Evolutionary conservation across 2,888 invertebrate genomes (phyloP).

Genomic region (Amiota mariae): DNA sequence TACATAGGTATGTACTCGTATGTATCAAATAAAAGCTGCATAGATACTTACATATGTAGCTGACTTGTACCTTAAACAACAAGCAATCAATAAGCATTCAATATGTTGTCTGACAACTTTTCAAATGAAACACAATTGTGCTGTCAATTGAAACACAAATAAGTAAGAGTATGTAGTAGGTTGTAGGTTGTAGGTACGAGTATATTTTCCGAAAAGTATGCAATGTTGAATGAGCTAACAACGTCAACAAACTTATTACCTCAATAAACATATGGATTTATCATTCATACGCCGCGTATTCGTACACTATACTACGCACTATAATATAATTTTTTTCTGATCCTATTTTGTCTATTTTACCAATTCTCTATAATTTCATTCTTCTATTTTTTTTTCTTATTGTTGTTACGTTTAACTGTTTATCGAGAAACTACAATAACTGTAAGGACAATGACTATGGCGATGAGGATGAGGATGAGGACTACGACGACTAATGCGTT

Average conservation of each 20-base stretch:
- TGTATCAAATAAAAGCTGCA: too few relatives aligned
- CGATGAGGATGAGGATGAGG: not conserved
- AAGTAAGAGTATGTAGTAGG: too few relatives aligned
- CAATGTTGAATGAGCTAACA: conserved; percentile 39
- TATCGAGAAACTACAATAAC: not conserved
- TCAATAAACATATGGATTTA: not conserved
- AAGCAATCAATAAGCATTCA: conserved; percentile 1
- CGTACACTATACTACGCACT: not conserved
- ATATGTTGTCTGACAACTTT: conserved; percentile 14
- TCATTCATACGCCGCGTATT: not conserved
- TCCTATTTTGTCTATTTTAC: not conserved
- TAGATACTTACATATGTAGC: too few relatives aligned
- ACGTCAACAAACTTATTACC: not conserved
- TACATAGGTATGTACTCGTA: too few relatives aligned
- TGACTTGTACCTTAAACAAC: conserved; percentile 35
- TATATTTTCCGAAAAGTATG: conserved; percentile 47
- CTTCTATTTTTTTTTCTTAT: conserved; percentile 20
- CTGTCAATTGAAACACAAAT: conserved; percentile 60
- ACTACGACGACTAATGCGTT: conserved; percentile 54
- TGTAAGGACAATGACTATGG: not conserved
- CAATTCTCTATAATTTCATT: conserved; percentile 3
- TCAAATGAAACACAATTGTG: conserved; percentile 50
- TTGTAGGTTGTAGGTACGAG: too few relatives aligned
- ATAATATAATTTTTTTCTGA: not conserved
- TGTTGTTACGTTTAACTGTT: conserved; percentile 3